A percentile compares a stretch with the other conserved stretches of the same genome.
These are phyloP conservation scores for Ramphastos sulfuratus DNA, from an alignment of 2,113 vertebrate species.

Conservation along the genomic window DNA sequence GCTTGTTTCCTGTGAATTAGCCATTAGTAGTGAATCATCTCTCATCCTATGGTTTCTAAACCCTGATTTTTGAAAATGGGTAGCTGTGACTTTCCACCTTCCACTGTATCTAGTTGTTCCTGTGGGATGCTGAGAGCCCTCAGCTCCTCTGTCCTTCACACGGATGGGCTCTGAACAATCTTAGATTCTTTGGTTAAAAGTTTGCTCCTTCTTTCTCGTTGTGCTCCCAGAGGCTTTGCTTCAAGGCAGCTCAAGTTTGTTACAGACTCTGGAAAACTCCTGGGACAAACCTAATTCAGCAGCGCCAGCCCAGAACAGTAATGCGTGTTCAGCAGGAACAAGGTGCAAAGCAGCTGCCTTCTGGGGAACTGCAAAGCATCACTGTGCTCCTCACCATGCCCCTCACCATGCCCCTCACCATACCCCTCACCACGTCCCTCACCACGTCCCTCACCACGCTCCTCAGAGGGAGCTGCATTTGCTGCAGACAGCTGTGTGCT, in stretches of 20 bases:
- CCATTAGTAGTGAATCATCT: not conserved
- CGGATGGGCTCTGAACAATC: not conserved
- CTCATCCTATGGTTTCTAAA: not conserved
- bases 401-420: not conserved
- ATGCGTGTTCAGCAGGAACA: not conserved
- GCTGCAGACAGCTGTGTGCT: not conserved
- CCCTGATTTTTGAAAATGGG: not conserved
- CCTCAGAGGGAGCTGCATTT: not conserved
- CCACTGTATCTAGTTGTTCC: not conserved
- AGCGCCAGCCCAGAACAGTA: constrained; percentile 4
- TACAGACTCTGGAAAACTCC: constrained; percentile 28
- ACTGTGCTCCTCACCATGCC: not conserved
- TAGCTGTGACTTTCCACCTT: constrained; percentile 19
- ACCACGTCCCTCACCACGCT: no score
- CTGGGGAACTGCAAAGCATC: not conserved
- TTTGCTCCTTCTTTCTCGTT: constrained; percentile 48
- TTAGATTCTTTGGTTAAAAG: constrained; percentile 53
- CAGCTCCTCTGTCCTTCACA: not conserved
- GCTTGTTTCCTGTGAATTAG: not conserved
- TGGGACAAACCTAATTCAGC: constrained; percentile 13
- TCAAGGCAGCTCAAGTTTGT: constrained; percentile 51
- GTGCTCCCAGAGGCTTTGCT: constrained; percentile 46
- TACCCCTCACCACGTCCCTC: no score
- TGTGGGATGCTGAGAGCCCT: not conserved
- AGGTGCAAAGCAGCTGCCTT: not conserved